Evolutionary conservation across 2,797 vertebrate species (phyloP).

Genomic region (Sarcophilus harrisii): DNA sequence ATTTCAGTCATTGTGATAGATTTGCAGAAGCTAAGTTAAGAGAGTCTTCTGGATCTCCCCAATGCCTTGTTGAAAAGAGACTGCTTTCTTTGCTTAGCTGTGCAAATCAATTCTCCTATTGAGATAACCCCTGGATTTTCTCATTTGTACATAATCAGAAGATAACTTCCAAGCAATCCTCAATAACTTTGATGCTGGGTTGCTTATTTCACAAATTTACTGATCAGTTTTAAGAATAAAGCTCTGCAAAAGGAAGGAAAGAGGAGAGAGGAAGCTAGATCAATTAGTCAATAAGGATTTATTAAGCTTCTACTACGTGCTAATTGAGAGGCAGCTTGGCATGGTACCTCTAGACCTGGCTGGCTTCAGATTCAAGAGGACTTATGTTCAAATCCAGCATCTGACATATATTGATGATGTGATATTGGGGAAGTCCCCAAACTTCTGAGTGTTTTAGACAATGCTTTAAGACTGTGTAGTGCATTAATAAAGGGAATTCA

Average conservation of each 20-base stretch:
- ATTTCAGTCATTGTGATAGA: background rate
- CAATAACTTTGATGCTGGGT: slow-evolving; percentile 18
- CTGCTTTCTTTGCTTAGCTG: background rate
- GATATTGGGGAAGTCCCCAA: background rate
- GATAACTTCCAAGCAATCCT: slow-evolving; percentile 21
- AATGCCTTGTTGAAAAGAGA: background rate
- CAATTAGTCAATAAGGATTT: background rate
- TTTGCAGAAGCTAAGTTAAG: slow-evolving; percentile 30
- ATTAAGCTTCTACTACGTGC: background rate
- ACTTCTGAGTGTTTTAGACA: background rate
- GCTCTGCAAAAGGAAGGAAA: background rate
- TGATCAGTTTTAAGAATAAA: background rate
- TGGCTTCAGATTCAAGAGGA: background rate
- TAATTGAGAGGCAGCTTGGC: background rate
- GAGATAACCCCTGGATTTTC: background rate
- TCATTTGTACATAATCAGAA: background rate
- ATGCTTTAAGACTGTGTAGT: background rate
- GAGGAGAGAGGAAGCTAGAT: slow-evolving; percentile 3
- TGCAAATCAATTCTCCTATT: background rate
- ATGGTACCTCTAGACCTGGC: background rate
- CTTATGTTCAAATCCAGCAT: background rate
- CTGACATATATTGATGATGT: background rate
- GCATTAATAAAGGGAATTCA: background rate
- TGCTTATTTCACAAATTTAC: slow-evolving; percentile 41
- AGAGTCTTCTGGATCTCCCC: background rate